These are phyloP conservation scores for Scyliorhinus canicula DNA, from an alignment of 2,797 vertebrate genomes.

Conservation along the genomic window DNA sequence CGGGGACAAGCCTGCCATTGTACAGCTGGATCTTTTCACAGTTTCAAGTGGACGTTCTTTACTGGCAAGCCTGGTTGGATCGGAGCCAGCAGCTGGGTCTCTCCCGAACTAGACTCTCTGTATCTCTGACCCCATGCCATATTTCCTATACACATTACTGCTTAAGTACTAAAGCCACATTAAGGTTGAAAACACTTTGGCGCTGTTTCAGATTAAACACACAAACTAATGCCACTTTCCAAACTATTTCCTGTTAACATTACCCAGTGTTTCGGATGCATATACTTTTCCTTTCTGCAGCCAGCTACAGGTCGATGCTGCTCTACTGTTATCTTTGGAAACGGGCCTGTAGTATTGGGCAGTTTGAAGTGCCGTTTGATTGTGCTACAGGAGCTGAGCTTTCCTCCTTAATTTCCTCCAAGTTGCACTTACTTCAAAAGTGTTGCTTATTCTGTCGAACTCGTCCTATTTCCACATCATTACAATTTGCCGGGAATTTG, in stretches of 20 bases:
- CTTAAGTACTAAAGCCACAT: not conserved
- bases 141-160: not conserved
- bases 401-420: not conserved
- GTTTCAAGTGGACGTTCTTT: not conserved
- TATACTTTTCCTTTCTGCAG: not conserved
- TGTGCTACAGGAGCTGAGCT: not conserved
- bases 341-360: not conserved
- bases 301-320: not conserved
- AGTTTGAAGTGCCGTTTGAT: not conserved
- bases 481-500: not conserved
- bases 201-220: constrained; percentile 7
- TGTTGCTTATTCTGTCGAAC: not conserved
- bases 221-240: not conserved
- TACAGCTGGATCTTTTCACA: not conserved
- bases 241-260: constrained; percentile 30
- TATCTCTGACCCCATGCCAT: not conserved
- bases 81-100: not conserved
- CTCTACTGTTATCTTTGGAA: not conserved
- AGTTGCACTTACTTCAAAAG: not conserved
- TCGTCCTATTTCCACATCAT: not conserved
- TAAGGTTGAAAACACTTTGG: constrained; percentile 3
- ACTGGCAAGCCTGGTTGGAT: not conserved
- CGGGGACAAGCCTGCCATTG: not conserved
- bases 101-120: not conserved
- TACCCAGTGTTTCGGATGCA: not conserved